Base-by-base conservation (phyloP, 2,113 vertebrate species). In the Calidris pygmaea region DNA sequence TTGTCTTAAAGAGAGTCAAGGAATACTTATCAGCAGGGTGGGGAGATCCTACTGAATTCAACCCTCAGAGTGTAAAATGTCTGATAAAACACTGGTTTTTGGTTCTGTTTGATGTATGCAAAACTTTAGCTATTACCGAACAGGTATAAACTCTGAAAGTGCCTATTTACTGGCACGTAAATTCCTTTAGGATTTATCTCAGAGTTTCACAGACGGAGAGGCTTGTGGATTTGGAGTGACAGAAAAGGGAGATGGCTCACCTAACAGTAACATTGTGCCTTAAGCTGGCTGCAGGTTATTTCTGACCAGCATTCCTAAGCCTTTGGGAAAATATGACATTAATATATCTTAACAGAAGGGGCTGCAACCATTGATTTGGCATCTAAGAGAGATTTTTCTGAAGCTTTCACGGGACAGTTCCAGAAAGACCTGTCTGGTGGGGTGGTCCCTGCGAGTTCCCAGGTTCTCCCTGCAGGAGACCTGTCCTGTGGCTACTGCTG, bases 381-480 rank as follows among this genome's bases (percentile, higher is more conserved):
- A 60, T 4, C 29, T 7, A 5, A 21, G 53, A 4, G 15, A 30
- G 50, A 3, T 30, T 5, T 7, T 47, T 35, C 32, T 26, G 3
- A 48, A 59, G 50, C 35, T 81, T 37, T 53, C 16, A 3, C 12
- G 52, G 55, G 27, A 43, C 18, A 65, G 45, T 5, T 39, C 27
- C 24, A 18, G 4, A 5, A 48, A 52, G 30, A 39, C 14, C 12
- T 32, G 47, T 18, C 20, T 10, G 8, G 32, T 7, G 0, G 0
- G 19, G 39, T 22, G 41, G 32, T 37, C 50, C 39, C 67, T 48
- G n/a, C 29, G 5, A 12, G 58, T 0, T 45, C 35, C 34, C 21
- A 3, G 23, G 59, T 4, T 48, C 41, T 74, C 12, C 1, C 0
- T 14, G 0, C 2, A 4, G 1, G 4, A 48, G 35, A 29, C 58